Evolutionary conservation across 2,797 vertebrate genomes (phyloP).

Genomic region (Sebastes minor): DNA sequence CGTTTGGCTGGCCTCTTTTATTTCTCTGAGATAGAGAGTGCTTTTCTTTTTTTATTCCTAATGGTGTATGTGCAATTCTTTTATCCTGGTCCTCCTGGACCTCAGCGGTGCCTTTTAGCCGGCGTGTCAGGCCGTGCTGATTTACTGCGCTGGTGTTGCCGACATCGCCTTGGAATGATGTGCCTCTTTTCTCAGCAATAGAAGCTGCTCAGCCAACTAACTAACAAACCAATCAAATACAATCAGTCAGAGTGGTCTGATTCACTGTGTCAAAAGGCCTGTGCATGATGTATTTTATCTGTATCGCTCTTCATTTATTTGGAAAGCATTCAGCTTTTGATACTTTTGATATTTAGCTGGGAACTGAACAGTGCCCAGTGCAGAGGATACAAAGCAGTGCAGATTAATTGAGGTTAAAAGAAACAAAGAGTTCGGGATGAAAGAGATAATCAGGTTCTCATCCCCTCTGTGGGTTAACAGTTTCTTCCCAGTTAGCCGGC

Average conservation of each 20-base stretch:
- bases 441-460: slow-evolving; percentile 23
- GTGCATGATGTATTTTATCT: slow-evolving; percentile 15
- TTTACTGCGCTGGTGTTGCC: slow-evolving; percentile 20
- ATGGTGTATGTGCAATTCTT: not conserved
- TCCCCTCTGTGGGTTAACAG: not conserved
- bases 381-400: slow-evolving; percentile 19
- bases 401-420: slow-evolving; percentile 41
- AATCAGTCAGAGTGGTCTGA: slow-evolving; percentile 41
- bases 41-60: not conserved
- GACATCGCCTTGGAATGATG: slow-evolving; percentile 15
- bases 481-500: not conserved
- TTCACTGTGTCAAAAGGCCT: slow-evolving; percentile 17
- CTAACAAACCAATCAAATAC: slow-evolving; percentile 49
- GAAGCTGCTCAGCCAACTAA: slow-evolving; percentile 28
- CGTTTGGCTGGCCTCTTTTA: not conserved
- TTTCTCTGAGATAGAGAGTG: not conserved
- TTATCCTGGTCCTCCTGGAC: slow-evolving; percentile 6
- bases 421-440: slow-evolving; percentile 25
- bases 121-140: not conserved
- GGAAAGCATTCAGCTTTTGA: slow-evolving; percentile 13
- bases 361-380: slow-evolving; percentile 5
- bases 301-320: slow-evolving; percentile 31
- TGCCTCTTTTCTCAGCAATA: slow-evolving; percentile 32
- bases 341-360: slow-evolving; percentile 14
- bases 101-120: not conserved